phyloP scores from a whole-genome alignment of 2,888 invertebrate species.

The Sthenelais limicola region DNA sequence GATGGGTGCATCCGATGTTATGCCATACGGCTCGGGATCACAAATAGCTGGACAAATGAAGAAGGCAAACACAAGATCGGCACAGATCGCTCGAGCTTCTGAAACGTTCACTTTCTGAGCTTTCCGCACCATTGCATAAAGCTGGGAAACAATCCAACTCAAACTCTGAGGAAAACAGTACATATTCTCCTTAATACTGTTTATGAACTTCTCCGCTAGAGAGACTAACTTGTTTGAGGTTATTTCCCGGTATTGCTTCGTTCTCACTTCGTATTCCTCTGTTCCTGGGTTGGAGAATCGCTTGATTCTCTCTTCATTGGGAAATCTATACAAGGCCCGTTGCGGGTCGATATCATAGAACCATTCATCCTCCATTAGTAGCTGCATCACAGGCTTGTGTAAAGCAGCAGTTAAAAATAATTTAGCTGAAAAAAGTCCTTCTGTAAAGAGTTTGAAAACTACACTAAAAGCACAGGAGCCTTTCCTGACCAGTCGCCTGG shows the following conservation, averaged over 20 bases:
- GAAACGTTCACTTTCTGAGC: slow-evolving; percentile 59
- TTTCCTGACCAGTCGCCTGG: slow-evolving; percentile 79
- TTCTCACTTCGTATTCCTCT: slow-evolving; percentile 81
- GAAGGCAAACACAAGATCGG: slow-evolving; percentile 92
- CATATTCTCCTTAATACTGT: slow-evolving; percentile 86
- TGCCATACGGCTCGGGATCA: slow-evolving; percentile 95
- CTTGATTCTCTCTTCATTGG: slow-evolving; percentile 77
- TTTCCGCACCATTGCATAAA: slow-evolving; percentile 77
- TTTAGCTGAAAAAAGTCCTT: slow-evolving; percentile 90
- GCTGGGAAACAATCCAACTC: slow-evolving; percentile 91
- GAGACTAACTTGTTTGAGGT: slow-evolving; percentile 80
- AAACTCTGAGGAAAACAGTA: slow-evolving; percentile 90
- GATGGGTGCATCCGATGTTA: slow-evolving; percentile 90
- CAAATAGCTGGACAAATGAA: slow-evolving; percentile 97
- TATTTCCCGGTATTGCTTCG: slow-evolving; percentile 84
- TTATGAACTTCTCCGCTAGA: slow-evolving; percentile 86
- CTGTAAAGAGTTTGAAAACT: slow-evolving; percentile 89
- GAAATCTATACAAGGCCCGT: slow-evolving; percentile 81
- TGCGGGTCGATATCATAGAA: slow-evolving; percentile 93
- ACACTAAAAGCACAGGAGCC: slow-evolving; percentile 90
- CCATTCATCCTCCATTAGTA: slow-evolving; percentile 91
- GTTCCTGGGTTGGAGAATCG: slow-evolving; percentile 85
- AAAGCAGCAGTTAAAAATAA: slow-evolving; percentile 94
- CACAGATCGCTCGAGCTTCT: slow-evolving; percentile 81
- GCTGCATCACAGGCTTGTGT: slow-evolving; percentile 89